Evolutionary conservation across 2,888 invertebrate species (phyloP), one percentile per base, ranked within the genome.

Genomic region (Idaea dimidiata): DNA sequence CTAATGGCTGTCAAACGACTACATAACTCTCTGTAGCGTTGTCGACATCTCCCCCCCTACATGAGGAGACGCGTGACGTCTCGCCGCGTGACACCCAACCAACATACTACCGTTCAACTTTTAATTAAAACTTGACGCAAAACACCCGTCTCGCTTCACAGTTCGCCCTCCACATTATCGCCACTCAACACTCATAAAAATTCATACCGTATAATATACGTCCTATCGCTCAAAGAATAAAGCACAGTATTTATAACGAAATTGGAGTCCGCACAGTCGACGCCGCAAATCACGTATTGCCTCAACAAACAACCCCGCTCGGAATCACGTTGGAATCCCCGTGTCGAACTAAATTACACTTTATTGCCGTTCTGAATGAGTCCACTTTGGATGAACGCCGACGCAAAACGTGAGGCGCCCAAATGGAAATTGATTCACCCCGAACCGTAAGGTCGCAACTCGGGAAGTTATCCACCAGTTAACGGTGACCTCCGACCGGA

Each of bases 201-300:
- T 67, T 68, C 66, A 70, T 72, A 73, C 66, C 66, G 58, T 63
- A 60, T 73, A 73, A 79, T 74, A 77, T 74, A 77, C 70, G 64
- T 75, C 76, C 73, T 82, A 79, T 70, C 63, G 43, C 71, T 63
- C 70, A 64, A 65, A 69, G 61, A 75, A 81, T 80, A 83, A 72
- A 71, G 69, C 59, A 62, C 62, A 60, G 69, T 62, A 62, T 61
- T 70, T 66, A 70, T 64, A 67, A 70, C 78, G 72, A 84, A 84
- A 83, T 78, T 77, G 78, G 73, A 81, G 82, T 79, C 75, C 79
- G 77, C 79, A 76, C 63, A 81, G 80, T 80, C 79, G 78, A 73
- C 77, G 82, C 84, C 87, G 81, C 88, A 88, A 90, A 90, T 89
- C 89, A 87, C 86, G 86, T 86, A 88, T 89, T 84, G 84, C 88